These are phyloP conservation scores for Calliopum simillimum DNA, from an alignment of 2,888 invertebrate genomes.

Conservation along the genomic window DNA sequence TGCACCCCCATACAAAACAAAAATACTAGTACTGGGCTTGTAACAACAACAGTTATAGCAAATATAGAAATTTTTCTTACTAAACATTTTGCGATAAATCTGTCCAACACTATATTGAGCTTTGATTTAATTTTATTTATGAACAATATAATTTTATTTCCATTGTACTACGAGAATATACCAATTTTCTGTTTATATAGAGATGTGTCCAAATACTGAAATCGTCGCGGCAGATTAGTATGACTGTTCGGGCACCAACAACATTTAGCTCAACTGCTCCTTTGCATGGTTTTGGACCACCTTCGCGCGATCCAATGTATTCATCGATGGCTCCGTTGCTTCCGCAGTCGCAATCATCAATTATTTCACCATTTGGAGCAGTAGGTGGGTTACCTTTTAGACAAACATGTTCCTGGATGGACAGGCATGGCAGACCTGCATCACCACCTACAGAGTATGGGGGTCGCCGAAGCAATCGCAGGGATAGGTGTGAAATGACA, in stretches of 20 bases:
- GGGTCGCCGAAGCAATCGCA: constrained; percentile 64
- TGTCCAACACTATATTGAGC: too few relatives aligned
- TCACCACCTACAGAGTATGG: constrained; percentile 82
- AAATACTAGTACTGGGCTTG: too few relatives aligned
- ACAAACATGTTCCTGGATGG: constrained; percentile 95
- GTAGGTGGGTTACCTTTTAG: constrained; percentile 68
- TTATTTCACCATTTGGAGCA: constrained; percentile 51
- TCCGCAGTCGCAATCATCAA: constrained; percentile 56
- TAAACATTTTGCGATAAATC: too few relatives aligned
- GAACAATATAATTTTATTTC: too few relatives aligned
- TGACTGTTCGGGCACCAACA: constrained; percentile 87
- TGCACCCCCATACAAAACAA: too few relatives aligned
- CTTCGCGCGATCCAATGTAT: constrained; percentile 66
- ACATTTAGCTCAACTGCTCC: constrained; percentile 75
- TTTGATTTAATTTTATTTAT: too few relatives aligned
- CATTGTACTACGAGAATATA: background rate
- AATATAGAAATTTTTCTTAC: too few relatives aligned
- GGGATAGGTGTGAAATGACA: constrained; percentile 60
- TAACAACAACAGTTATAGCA: too few relatives aligned
- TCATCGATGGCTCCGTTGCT: constrained; percentile 65
- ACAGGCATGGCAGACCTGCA: constrained; percentile 87
- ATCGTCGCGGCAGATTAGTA: constrained; percentile 87
- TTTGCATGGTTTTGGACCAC: constrained; percentile 69
- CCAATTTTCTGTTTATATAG: constrained; percentile 56
- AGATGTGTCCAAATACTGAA: constrained; percentile 83